phyloP scores from a whole-genome alignment of 2,113 vertebrate genomes.

The Euleptes europaea region DNA sequence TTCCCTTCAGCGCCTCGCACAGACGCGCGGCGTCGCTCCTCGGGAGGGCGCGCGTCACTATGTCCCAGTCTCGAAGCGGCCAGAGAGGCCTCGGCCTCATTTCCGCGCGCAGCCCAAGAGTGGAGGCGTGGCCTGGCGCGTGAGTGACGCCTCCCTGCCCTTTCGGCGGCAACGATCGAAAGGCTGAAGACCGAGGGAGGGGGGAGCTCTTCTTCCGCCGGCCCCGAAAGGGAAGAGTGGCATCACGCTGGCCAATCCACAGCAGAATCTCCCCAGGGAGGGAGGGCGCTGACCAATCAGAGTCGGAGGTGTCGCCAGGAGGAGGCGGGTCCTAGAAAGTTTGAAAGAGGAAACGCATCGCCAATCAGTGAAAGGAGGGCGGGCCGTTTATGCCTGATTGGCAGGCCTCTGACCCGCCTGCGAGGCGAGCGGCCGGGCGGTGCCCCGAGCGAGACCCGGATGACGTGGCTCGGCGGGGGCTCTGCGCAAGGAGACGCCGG shows the following conservation, averaged over 20 bases:
- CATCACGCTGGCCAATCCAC: rapidly evolving
- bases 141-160: rapidly evolving
- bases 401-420: too few relatives aligned
- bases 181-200: rapidly evolving
- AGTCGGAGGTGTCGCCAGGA: rapidly evolving
- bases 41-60: not conserved
- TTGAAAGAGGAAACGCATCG: not conserved
- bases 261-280: not conserved
- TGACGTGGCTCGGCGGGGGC: too few relatives aligned
- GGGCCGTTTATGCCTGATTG: not conserved
- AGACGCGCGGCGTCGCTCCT: too few relatives aligned
- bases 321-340: not conserved
- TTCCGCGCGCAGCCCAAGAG: not conserved
- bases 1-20: too few relatives aligned
- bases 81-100: too few relatives aligned
- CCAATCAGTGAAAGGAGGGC: too few relatives aligned
- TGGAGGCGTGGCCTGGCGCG: not conserved
- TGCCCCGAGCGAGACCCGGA: too few relatives aligned
- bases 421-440: too few relatives aligned
- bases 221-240: not conserved
- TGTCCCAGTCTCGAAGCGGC: conserved; percentile 15
- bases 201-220: too few relatives aligned
- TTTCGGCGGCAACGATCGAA: not conserved
- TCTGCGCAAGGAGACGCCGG: too few relatives aligned
- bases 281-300: not conserved